Conservation (phyloP, 2,888 invertebrate genomes). For the Nephrocerus scutellatus region DNA sequence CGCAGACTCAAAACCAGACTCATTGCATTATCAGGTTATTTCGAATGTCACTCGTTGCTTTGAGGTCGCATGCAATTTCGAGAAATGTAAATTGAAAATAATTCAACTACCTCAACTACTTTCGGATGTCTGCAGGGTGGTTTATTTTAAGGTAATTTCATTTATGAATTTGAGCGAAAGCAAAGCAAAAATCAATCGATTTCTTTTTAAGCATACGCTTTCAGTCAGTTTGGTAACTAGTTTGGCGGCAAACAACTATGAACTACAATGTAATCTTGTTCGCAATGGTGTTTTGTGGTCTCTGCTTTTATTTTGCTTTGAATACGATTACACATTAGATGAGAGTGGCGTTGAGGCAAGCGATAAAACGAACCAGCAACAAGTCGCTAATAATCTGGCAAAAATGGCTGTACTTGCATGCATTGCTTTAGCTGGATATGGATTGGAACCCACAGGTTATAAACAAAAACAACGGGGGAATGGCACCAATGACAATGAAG, state of each 20-base stretch:
- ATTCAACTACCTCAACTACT: constrained; percentile 82
- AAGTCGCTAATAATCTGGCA: constrained; percentile 87
- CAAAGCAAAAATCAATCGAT: neutral
- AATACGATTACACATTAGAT: constrained; percentile 94
- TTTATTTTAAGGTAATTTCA: constrained; percentile 69
- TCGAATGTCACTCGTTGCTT: constrained; percentile 86
- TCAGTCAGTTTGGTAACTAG: constrained; percentile 88
- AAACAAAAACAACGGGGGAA: constrained; percentile 21
- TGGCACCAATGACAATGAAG: constrained; percentile 23
- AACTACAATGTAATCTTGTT: constrained; percentile 74
- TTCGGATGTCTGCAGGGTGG: constrained; percentile 75
- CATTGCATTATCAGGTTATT: constrained; percentile 85
- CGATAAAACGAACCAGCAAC: constrained; percentile 81
- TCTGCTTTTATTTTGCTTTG: constrained; percentile 79
- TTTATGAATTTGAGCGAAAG: neutral
- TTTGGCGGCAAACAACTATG: constrained; percentile 72
- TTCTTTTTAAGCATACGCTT: constrained; percentile 59
- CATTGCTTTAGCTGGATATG: constrained; percentile 71
- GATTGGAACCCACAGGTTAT: constrained; percentile 28
- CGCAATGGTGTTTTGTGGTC: constrained; percentile 89
- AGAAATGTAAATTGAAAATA: constrained; percentile 79
- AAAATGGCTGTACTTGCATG: constrained; percentile 79
- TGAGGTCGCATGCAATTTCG: constrained; percentile 92
- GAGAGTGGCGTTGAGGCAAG: constrained; percentile 89
- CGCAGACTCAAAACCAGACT: constrained; percentile 66